Evolutionary conservation across 2,797 vertebrate species (phyloP).

Genomic region (Rhynchonycteris naso): DNA sequence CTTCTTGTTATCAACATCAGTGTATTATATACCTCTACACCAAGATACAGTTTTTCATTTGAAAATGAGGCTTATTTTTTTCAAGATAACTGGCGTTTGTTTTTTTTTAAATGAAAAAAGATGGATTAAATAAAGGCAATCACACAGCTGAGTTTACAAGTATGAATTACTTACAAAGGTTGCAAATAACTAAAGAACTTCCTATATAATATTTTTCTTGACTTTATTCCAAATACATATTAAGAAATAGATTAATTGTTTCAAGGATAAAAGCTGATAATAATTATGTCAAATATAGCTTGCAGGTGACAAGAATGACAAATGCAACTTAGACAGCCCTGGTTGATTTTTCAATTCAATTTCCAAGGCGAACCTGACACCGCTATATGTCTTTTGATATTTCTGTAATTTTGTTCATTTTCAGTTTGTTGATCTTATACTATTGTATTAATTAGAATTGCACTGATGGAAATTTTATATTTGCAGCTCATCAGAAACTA

Average conservation of each 20-base stretch:
- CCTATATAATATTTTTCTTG: constrained; percentile 75
- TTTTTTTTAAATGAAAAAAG: constrained; percentile 67
- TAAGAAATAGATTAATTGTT: constrained; percentile 76
- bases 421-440: constrained; percentile 26
- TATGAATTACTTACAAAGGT: constrained; percentile 63
- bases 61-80: constrained; percentile 62
- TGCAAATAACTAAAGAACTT: constrained; percentile 63
- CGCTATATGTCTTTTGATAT: constrained; percentile 8
- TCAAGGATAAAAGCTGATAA: constrained; percentile 60
- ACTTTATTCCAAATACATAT: constrained; percentile 68
- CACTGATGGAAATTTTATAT: background rate
- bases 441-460: background rate
- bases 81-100: constrained; percentile 64
- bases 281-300: constrained; percentile 61
- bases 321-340: background rate
- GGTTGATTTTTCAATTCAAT: background rate
- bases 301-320: background rate
- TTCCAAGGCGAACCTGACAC: background rate
- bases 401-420: constrained; percentile 36
- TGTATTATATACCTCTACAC: background rate
- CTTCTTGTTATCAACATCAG: constrained; percentile 34
- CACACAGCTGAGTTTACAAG: constrained; percentile 71
- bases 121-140: constrained; percentile 66
- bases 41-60: constrained; percentile 57
- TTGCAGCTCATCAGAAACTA: constrained; percentile 21